Evolutionary conservation across 30 jellyfish, hydroid and myxozoan genomes (phyloP).

Genomic region (Thelohanellus kitauei): DNA sequence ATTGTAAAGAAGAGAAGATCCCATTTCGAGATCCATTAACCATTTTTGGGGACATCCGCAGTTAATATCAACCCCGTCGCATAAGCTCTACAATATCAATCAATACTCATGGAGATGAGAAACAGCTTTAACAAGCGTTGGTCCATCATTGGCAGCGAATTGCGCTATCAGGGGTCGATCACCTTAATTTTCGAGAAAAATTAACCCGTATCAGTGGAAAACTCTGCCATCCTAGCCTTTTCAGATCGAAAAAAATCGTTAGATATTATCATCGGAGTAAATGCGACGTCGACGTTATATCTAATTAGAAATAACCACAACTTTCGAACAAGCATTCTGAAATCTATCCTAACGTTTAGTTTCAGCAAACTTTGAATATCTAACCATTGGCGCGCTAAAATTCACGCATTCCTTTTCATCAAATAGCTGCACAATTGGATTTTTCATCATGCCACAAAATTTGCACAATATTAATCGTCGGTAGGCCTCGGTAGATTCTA

Average conservation of each 20-base stretch:
- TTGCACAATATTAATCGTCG: no score
- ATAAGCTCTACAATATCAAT: conserved; percentile 5
- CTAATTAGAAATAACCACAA: conserved; percentile 5
- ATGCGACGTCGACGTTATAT: conserved; percentile 43
- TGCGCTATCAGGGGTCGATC: conserved; percentile 72
- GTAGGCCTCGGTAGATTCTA: no score
- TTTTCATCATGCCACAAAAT: no score
- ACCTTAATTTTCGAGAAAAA: conserved; percentile 3
- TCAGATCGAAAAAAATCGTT: conserved; percentile 40
- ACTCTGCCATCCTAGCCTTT: conserved; percentile 40
- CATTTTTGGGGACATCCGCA: conserved; percentile 95
- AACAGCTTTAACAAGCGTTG: conserved; percentile 51
- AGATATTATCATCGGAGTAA: conserved; percentile 70
- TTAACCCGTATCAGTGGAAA: conserved; percentile 31
- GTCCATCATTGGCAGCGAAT: conserved; percentile 57
- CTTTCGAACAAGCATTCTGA: conserved; percentile 58
- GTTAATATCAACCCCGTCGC: conserved; percentile 70
- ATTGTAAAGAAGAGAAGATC: not conserved
- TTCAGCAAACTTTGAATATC: conserved; percentile 41
- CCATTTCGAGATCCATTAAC: not conserved
- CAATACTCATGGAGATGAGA: conserved; percentile 18
- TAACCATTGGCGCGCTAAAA: conserved; percentile 80
- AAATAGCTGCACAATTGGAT: conserved; percentile 25
- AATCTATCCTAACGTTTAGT: conserved; percentile 29
- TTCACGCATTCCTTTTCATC: conserved; percentile 37